These are phyloP conservation scores for Plebejus melissa DNA, from an alignment of 2,888 invertebrate species.

Conservation along the genomic window DNA sequence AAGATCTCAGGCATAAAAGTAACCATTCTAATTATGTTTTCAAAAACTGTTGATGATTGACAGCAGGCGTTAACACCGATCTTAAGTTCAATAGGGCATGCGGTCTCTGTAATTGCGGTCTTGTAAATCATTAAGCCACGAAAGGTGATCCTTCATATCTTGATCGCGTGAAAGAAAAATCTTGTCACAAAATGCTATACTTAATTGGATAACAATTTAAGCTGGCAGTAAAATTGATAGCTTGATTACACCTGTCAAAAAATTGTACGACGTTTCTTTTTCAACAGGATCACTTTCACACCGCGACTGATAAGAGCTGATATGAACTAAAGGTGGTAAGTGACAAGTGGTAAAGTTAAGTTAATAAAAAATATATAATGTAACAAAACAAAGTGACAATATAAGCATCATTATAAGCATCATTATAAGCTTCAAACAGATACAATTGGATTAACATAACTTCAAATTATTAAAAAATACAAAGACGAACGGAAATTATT, in stretches of 20 bases:
- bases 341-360: background rate
- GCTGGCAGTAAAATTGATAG: constrained; percentile 9
- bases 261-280: background rate
- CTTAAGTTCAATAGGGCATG: constrained; percentile 14
- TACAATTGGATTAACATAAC: background rate
- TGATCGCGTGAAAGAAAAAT: background rate
- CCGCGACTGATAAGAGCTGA: background rate
- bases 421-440: background rate
- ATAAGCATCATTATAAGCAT: background rate
- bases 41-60: background rate
- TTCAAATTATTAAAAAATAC: background rate
- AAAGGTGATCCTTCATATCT: constrained; percentile 18
- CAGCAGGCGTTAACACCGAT: background rate
- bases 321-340: background rate
- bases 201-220: constrained; percentile 9
- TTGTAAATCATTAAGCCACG: constrained; percentile 12
- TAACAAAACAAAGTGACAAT: no score
- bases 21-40: background rate
- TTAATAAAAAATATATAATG: no score
- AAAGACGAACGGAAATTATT: background rate
- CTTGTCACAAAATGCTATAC: constrained; percentile 17
- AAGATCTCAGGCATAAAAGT: background rate
- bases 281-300: background rate
- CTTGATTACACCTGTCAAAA: constrained; percentile 20
- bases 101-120: constrained; percentile 16